Percentiles rank a stretch among this genome's conserved stretches.
phyloP scores from a whole-genome alignment of 2,113 vertebrate species.

The Tonatia bakeri region DNA sequence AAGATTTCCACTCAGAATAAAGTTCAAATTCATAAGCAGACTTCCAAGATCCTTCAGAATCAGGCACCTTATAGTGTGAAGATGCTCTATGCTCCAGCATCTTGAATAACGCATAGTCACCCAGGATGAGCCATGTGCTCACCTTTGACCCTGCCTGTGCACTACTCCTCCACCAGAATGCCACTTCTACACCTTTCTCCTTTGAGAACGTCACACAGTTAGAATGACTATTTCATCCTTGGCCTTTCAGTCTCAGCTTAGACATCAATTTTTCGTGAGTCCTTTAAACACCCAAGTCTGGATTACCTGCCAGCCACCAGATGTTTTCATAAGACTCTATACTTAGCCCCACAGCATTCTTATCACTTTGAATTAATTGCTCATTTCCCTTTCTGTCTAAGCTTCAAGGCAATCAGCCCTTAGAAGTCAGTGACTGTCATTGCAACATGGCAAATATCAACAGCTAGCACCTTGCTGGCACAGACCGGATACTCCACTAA shows the following conservation, averaged over 20 bases:
- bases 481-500: not conserved
- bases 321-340: not conserved
- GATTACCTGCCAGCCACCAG: not conserved
- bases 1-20: not conserved
- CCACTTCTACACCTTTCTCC: not conserved
- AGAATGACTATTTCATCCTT: not conserved
- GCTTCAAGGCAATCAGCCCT: not conserved
- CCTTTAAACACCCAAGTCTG: not conserved
- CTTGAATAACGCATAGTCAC: not conserved
- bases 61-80: not conserved
- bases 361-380: not conserved
- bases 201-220: not conserved
- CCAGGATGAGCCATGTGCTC: not conserved
- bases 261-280: not conserved
- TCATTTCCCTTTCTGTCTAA: constrained; percentile 9
- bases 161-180: too few species aligned
- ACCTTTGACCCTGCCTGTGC: not conserved
- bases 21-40: not conserved
- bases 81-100: too few species aligned
- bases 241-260: not conserved
- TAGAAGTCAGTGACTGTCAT: not conserved
- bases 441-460: not conserved
- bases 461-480: not conserved
- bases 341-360: not conserved
- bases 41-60: not conserved